These are phyloP conservation scores for Oceanodroma leucorhoa DNA, from an alignment of 2,797 vertebrate species.

Conservation along the genomic window DNA sequence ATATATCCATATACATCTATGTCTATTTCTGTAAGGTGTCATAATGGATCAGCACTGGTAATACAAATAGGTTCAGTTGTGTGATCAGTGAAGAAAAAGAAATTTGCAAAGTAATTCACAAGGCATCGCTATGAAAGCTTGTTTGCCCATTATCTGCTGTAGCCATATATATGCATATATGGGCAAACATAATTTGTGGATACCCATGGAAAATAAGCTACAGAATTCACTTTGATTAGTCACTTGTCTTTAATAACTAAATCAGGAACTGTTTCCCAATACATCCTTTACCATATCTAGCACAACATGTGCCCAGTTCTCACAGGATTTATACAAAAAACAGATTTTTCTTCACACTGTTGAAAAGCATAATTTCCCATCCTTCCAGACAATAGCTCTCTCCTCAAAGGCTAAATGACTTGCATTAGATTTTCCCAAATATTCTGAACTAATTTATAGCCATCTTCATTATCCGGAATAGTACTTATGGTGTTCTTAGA, in stretches of 20 bases:
- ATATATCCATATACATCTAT: neutral
- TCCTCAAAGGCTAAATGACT: neutral
- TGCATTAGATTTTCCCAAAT: neutral
- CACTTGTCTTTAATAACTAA: neutral
- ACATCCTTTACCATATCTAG: neutral
- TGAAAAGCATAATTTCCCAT: neutral
- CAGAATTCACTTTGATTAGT: neutral
- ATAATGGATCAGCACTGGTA: neutral
- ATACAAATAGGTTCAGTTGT: neutral
- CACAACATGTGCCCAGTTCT: neutral
- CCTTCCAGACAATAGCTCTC: neutral
- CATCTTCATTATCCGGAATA: neutral
- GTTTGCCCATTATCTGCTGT: neutral
- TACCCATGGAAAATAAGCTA: neutral
- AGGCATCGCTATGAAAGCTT: neutral
- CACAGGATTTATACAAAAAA: neutral
- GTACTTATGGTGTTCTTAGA: fast-evolving
- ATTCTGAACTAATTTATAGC: neutral
- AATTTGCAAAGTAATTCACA: neutral
- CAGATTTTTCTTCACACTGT: neutral
- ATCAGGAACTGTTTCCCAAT: neutral
- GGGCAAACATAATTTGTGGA: neutral
- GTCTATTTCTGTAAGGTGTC: neutral
- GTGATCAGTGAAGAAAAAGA: neutral
- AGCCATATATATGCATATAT: neutral